Percentiles rank a stretch among this genome's conserved stretches.
Conservation (phyloP, 2,797 vertebrate genomes). For the Strix occidentalis region DNA sequence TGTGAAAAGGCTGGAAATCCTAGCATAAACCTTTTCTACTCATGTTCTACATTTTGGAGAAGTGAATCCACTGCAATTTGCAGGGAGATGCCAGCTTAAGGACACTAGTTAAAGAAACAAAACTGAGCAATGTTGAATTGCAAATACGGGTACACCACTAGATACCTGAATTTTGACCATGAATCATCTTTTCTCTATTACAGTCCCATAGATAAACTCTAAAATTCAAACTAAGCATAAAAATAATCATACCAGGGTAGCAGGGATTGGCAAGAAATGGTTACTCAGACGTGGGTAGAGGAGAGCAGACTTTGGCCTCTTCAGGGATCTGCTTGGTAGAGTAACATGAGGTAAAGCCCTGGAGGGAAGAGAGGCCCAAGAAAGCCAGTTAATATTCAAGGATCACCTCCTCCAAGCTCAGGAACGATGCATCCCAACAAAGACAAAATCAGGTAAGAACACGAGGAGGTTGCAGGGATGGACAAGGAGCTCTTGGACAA, state of each 20-base stretch:
- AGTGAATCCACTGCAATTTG: neutral
- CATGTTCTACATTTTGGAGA: neutral
- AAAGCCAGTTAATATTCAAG: too few species aligned
- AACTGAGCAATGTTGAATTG: neutral
- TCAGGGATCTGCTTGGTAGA: too few species aligned
- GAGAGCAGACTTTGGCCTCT: too few species aligned
- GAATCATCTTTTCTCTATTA: neutral
- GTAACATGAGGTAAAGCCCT: too few species aligned
- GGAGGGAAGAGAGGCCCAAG: too few species aligned
- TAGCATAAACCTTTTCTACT: neutral
- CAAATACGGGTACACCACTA: rapidly evolving
- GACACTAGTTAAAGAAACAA: neutral
- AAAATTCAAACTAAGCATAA: neutral
- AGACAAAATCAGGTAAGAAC: too few species aligned
- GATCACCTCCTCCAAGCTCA: too few species aligned
- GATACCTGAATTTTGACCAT: neutral
- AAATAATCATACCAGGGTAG: neutral
- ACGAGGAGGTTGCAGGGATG: too few species aligned
- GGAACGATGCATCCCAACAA: too few species aligned
- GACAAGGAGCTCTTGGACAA: too few species aligned
- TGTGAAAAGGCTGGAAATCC: neutral
- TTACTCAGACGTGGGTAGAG: neutral
- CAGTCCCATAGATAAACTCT: neutral
- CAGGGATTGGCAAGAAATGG: neutral
- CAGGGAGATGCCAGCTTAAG: neutral